Conservation (phyloP, 2,888 invertebrate genomes). For the Sminthurides aquaticus region DNA sequence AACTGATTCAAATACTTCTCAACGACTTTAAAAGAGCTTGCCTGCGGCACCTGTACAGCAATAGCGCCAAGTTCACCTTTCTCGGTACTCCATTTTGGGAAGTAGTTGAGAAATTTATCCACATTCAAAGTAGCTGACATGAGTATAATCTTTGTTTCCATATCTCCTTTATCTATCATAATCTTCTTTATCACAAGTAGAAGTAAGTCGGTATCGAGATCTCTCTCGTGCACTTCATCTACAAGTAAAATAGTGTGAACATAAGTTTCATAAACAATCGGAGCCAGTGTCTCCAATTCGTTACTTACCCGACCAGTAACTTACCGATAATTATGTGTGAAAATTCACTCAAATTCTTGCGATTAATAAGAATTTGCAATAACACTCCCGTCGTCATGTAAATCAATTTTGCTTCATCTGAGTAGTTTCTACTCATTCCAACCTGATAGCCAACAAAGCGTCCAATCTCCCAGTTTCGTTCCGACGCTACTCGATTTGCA, state of each 20-base stretch:
- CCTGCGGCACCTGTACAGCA: slow-evolving; percentile 14
- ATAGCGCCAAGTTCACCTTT: background rate
- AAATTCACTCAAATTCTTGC: slow-evolving; percentile 65
- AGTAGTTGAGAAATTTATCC: slow-evolving; percentile 63
- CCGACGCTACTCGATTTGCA: slow-evolving; percentile 72
- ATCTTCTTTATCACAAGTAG: slow-evolving; percentile 73
- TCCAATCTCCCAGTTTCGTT: slow-evolving; percentile 74
- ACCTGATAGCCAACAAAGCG: slow-evolving; percentile 81
- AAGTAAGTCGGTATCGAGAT: slow-evolving; percentile 84
- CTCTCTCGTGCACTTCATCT: slow-evolving; percentile 90
- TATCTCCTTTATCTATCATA: slow-evolving; percentile 57
- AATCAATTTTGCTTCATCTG: slow-evolving; percentile 62
- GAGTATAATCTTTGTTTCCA: slow-evolving; percentile 63
- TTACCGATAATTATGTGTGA: slow-evolving; percentile 71
- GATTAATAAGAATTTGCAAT: slow-evolving; percentile 65
- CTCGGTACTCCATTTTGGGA: slow-evolving; percentile 26
- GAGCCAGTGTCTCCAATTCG: no score
- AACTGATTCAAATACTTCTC: slow-evolving; percentile 13
- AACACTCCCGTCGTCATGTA: slow-evolving; percentile 87
- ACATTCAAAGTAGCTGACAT: slow-evolving; percentile 93
- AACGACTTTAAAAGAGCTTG: slow-evolving; percentile 3
- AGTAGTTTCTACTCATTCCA: slow-evolving; percentile 30
- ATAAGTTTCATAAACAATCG: background rate
- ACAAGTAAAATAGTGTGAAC: background rate
- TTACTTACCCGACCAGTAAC: background rate